Evolutionary conservation across 2,113 vertebrate species (phyloP).

Genomic region (Sorex fumeus): DNA sequence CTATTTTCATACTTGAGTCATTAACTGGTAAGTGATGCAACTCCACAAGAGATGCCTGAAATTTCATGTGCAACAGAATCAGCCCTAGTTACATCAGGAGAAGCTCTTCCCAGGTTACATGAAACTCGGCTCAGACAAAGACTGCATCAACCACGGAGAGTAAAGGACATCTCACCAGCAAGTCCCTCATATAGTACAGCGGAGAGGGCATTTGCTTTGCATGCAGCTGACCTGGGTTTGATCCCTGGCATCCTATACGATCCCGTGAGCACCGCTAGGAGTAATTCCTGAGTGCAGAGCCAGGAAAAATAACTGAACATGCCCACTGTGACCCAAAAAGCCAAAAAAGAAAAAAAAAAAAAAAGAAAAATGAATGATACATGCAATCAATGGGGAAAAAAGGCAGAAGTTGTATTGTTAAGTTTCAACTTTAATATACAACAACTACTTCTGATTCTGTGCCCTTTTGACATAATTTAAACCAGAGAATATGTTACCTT

Average conservation of each 20-base stretch:
- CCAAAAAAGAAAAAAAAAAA: too few species aligned
- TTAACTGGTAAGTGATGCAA: conserved; percentile 76
- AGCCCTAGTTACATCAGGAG: conserved; percentile 54
- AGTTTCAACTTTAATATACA: neutral
- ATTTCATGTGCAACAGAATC: conserved; percentile 42
- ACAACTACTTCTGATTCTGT: neutral
- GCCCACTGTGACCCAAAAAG: too few species aligned
- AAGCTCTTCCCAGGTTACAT: neutral
- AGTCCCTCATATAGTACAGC: neutral
- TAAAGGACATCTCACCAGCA: neutral
- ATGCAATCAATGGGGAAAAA: neutral
- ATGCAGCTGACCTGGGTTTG: too few species aligned
- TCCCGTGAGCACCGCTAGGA: too few species aligned
- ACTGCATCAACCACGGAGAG: neutral
- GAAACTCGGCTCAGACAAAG: neutral
- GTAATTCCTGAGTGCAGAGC: too few species aligned
- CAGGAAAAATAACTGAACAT: too few species aligned
- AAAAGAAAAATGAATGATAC: neutral
- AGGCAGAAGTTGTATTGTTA: conserved; percentile 7
- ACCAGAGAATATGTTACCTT: neutral
- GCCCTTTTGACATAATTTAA: conserved; percentile 37
- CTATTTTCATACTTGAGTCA: conserved; percentile 36
- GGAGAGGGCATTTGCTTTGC: too few species aligned
- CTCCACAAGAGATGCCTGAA: conserved; percentile 65
- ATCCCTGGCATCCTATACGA: too few species aligned